Conservation (phyloP, 2,113 vertebrate species). For the Antigone vipio region DNA sequence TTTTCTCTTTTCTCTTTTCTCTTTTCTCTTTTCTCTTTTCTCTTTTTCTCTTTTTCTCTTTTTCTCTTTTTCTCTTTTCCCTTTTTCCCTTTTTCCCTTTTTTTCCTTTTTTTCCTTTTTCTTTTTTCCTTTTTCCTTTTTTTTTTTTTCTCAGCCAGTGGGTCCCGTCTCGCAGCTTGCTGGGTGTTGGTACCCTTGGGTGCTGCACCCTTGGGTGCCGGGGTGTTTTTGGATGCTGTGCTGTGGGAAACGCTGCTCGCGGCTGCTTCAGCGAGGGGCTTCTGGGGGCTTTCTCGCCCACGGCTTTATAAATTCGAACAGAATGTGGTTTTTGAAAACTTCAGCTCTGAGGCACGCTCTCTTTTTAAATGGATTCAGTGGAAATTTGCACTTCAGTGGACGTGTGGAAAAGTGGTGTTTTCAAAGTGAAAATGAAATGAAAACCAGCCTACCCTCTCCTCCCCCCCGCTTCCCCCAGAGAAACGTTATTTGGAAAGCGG, state of each 20-base stretch:
- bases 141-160: too few species aligned
- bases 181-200: background rate
- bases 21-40: too few species aligned
- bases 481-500: background rate
- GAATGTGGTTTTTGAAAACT: background rate
- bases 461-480: background rate
- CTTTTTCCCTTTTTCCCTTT: too few species aligned
- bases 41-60: too few species aligned
- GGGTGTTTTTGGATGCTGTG: accelerated
- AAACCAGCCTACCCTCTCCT: background rate
- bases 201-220: background rate
- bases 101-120: too few species aligned
- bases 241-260: background rate
- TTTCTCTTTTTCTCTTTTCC: too few species aligned
- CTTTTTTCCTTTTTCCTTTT: too few species aligned
- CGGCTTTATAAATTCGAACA: background rate
- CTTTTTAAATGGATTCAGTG: background rate
- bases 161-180: background rate
- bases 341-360: background rate
- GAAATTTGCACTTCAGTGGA: constrained; percentile 14
- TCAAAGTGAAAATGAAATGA: constrained; percentile 35
- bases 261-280: background rate
- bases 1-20: too few species aligned
- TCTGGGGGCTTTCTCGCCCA: background rate
- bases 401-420: background rate